Percentiles rank a stretch among this genome's conserved stretches.
These are phyloP conservation scores for Acanthopagrus latus DNA, from an alignment of 2,797 vertebrate genomes.

Conservation along the genomic window DNA sequence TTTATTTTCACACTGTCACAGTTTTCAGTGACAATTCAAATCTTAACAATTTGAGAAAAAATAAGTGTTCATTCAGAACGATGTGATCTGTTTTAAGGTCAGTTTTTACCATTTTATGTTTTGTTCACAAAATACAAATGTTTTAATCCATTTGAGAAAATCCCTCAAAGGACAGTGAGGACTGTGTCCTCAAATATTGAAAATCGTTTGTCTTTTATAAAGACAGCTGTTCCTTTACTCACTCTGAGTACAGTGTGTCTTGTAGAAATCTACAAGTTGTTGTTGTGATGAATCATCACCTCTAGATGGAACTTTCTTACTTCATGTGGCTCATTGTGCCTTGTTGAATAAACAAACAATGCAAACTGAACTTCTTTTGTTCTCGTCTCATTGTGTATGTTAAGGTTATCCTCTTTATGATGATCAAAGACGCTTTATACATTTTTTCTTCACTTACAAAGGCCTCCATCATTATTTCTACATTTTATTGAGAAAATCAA, in stretches of 20 bases:
- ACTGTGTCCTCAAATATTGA: conserved; percentile 22
- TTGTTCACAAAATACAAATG: not conserved
- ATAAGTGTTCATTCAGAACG: not conserved
- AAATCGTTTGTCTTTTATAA: conserved; percentile 33
- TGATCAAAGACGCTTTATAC: no score
- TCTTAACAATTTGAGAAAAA: not conserved
- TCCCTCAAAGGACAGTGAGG: not conserved
- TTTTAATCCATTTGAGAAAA: not conserved
- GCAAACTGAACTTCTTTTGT: not conserved
- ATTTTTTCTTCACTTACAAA: no score
- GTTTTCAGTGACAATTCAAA: not conserved
- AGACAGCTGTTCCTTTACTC: conserved; percentile 39
- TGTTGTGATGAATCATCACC: conserved; percentile 56
- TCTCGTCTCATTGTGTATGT: not conserved
- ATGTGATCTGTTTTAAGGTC: not conserved
- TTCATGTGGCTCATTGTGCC: conserved; percentile 1
- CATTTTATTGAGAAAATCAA: no score
- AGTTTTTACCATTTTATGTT: not conserved
- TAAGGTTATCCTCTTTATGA: no score
- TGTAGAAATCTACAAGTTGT: conserved; percentile 41
- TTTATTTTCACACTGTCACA: not conserved
- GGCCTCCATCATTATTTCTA: no score
- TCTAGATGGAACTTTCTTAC: not conserved
- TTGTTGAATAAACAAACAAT: conserved; percentile 42
- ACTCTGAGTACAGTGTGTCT: conserved; percentile 31